Conservation (phyloP, 92 coral and sea anemone genomes). For the Siderastrea siderea region DNA sequence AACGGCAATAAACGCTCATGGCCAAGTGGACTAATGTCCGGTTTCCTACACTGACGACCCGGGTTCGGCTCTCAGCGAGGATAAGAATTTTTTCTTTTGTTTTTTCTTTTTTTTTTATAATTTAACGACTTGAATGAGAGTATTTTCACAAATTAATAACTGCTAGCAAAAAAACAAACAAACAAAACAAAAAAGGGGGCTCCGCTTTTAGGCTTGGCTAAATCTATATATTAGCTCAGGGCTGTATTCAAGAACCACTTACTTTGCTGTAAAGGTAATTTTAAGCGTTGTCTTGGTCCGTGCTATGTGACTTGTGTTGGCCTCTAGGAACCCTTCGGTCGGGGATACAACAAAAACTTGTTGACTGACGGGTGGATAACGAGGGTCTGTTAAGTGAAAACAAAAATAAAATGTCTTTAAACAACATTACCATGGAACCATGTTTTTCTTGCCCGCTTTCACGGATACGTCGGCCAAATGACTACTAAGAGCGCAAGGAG, state of each 20-base stretch:
- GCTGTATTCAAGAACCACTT: background rate
- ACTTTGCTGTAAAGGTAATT: conserved; percentile 92
- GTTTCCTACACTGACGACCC: no score
- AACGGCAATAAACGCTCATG: no score
- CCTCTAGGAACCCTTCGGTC: conserved; percentile 89
- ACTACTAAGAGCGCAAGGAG: no score
- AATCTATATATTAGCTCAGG: background rate
- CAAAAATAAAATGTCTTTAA: background rate
- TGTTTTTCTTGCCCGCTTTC: no score
- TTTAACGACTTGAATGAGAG: no score
- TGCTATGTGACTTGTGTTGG: conserved; percentile 76
- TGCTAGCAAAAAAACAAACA: no score
- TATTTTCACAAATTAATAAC: no score
- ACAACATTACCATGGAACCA: background rate
- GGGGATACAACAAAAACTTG: conserved; percentile 86
- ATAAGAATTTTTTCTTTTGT: no score
- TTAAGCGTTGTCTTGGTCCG: conserved; percentile 80
- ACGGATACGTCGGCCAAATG: background rate
- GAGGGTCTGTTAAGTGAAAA: conserved; percentile 69
- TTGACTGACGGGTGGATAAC: conserved; percentile 88
- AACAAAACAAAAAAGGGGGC: no score
- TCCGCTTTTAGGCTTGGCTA: background rate
- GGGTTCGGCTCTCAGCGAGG: no score
- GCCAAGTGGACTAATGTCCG: no score
- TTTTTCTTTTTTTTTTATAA: no score